Conservation (phyloP, 2,797 vertebrate genomes). For the Ctenochaetus hawaiiensis region DNA sequence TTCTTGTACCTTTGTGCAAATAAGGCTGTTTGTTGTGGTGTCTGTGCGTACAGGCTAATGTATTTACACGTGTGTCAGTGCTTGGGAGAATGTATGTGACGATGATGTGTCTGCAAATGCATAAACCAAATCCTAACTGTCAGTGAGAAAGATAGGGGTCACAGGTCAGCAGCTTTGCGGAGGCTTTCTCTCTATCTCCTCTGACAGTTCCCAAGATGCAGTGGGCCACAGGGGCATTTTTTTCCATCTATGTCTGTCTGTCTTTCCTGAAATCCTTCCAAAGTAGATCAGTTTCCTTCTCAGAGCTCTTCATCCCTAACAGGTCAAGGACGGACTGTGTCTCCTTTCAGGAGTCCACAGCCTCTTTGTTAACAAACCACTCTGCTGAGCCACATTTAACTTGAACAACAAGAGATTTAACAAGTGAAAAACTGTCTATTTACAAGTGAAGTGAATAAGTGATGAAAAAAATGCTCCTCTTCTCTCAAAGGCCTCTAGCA, state of each 20-base stretch:
- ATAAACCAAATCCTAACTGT: slow-evolving; percentile 77
- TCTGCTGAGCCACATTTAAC: slow-evolving; percentile 32
- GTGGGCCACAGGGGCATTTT: slow-evolving; percentile 60
- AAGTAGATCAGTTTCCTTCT: slow-evolving; percentile 63
- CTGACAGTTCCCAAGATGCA: slow-evolving; percentile 80
- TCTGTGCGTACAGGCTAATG: not conserved
- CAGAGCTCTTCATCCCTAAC: slow-evolving; percentile 51
- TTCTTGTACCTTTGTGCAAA: slow-evolving; percentile 50
- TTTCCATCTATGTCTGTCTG: slow-evolving; percentile 59
- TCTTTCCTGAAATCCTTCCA: slow-evolving; percentile 67
- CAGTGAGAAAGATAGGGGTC: slow-evolving; percentile 72
- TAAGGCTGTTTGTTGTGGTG: slow-evolving; percentile 34
- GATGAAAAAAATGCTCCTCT: not conserved
- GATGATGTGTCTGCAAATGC: slow-evolving; percentile 62
- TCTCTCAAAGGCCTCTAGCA: slow-evolving; percentile 5
- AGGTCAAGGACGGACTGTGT: slow-evolving; percentile 71
- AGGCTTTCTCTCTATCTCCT: slow-evolving; percentile 73
- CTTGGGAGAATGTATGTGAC: slow-evolving; percentile 24
- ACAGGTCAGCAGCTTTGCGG: slow-evolving; percentile 68
- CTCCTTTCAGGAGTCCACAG: slow-evolving; percentile 42
- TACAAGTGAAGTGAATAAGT: slow-evolving; percentile 36
- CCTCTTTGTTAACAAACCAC: slow-evolving; percentile 46
- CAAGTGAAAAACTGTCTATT: not conserved
- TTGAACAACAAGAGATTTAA: slow-evolving; percentile 40
- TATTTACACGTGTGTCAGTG: slow-evolving; percentile 21